Conservation (phyloP, 2,113 vertebrate genomes). For the Aythya baeri region DNA sequence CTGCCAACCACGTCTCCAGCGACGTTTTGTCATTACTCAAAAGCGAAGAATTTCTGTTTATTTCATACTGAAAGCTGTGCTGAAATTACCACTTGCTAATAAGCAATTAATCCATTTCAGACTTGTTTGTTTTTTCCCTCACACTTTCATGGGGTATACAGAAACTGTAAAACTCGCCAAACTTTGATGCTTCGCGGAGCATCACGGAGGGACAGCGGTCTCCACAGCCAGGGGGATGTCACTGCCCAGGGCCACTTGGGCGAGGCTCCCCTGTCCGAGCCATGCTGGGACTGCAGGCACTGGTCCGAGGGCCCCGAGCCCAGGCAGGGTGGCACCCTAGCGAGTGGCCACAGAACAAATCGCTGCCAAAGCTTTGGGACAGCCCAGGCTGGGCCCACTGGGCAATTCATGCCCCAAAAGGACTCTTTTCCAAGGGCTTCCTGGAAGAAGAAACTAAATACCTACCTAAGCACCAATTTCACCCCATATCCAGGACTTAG, state of each 20-base stretch:
- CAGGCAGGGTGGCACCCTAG: fast-evolving
- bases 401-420: neutral
- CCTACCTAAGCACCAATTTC: fast-evolving
- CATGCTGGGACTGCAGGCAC: neutral
- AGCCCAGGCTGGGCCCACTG: neutral
- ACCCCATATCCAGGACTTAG: fast-evolving
- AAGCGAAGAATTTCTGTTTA: neutral
- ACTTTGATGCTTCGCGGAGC: neutral
- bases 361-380: neutral
- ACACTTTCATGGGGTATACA: neutral
- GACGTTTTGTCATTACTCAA: fast-evolving
- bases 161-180: neutral
- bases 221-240: neutral
- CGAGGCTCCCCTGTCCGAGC: neutral
- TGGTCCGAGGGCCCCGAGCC: neutral
- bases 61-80: neutral
- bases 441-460: neutral
- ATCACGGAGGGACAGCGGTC: neutral
- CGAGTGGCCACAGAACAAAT: neutral
- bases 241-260: fast-evolving
- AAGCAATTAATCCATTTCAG: neutral
- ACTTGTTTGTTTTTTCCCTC: neutral
- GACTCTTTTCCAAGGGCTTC: neutral
- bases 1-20: fast-evolving
- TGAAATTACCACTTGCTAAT: neutral